Evolutionary conservation across 1,140 invertebrate species (phyloP).

Genomic region (Papilio aristodemus): DNA sequence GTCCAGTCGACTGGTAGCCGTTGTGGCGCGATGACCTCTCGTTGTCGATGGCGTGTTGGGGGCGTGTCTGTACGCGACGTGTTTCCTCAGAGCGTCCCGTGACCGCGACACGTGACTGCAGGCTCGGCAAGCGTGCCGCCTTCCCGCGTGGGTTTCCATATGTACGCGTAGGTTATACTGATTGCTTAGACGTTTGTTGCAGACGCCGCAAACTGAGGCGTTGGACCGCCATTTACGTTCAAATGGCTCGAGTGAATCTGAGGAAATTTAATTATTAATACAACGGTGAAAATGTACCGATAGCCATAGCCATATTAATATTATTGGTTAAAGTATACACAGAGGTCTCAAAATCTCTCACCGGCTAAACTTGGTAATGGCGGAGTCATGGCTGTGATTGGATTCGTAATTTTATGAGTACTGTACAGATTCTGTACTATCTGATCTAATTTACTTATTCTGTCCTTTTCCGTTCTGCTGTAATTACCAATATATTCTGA

Average conservation of each 20-base stretch:
- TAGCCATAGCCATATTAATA: too few species aligned
- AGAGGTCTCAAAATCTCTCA: constrained; percentile 33
- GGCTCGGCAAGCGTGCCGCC: constrained; percentile 88
- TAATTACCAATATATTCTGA: constrained; percentile 37
- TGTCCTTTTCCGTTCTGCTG: constrained; percentile 54
- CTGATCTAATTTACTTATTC: constrained; percentile 71
- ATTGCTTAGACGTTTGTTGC: constrained; percentile 92
- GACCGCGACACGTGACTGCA: constrained; percentile 92
- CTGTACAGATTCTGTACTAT: constrained; percentile 73
- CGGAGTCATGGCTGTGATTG: constrained; percentile 37
- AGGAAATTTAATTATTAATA: constrained; percentile 28
- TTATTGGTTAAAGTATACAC: too few species aligned
- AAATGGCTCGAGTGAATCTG: constrained; percentile 52
- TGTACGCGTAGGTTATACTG: constrained; percentile 94
- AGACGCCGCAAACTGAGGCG: constrained; percentile 86
- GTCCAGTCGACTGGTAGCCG: background rate
- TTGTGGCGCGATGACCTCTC: background rate
- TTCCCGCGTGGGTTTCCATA: constrained; percentile 93
- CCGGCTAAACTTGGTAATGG: constrained; percentile 46
- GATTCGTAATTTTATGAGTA: constrained; percentile 63
- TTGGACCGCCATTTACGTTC: constrained; percentile 58
- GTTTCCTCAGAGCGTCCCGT: constrained; percentile 91
- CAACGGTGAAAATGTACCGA: background rate
- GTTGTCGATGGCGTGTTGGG: constrained; percentile 19
- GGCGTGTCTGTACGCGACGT: constrained; percentile 92